Evolutionary conservation across 2,113 vertebrate species (phyloP).

Genomic region (Oryzias javanicus): DNA sequence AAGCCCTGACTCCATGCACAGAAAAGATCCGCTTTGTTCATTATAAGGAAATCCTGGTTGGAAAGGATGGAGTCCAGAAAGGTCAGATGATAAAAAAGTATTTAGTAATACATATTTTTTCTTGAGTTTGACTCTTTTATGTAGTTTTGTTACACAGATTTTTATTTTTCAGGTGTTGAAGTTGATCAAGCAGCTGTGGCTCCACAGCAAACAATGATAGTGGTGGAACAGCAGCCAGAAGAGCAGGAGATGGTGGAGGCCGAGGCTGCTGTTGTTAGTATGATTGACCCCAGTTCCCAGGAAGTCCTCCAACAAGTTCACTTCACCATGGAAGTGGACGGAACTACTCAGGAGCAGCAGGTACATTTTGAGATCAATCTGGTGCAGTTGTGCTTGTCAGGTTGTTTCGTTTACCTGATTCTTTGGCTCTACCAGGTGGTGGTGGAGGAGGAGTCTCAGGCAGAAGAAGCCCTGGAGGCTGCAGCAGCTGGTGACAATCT

Average conservation of each 20-base stretch:
- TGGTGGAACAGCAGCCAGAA: constrained; percentile 49
- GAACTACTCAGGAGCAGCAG: constrained; percentile 70
- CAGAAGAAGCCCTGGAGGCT: constrained; percentile 63
- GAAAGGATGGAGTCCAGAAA: constrained; percentile 83
- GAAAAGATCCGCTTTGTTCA: constrained; percentile 92
- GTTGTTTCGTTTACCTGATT: neutral
- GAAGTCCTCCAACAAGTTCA: constrained; percentile 90
- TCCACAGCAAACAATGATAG: constrained; percentile 48
- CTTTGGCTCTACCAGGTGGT: constrained; percentile 56
- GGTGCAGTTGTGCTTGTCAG: neutral
- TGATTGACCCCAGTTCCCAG: constrained; percentile 86
- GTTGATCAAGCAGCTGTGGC: constrained; percentile 27
- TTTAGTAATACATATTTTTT: neutral
- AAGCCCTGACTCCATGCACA: constrained; percentile 93
- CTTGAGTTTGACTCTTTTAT: neutral
- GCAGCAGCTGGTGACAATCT: constrained; percentile 82
- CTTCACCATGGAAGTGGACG: constrained; percentile 87
- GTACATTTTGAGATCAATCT: constrained; percentile 16
- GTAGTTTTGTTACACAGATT: neutral
- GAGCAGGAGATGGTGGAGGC: constrained; percentile 59
- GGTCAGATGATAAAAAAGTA: constrained; percentile 66
- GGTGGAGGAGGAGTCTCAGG: constrained; percentile 63
- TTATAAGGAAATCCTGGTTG: constrained; percentile 85
- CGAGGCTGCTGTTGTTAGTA: constrained; percentile 82
- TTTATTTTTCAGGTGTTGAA: constrained; percentile 70